Evolutionary conservation across 2,113 vertebrate species (phyloP), one percentile per base, ranked within the genome.

Genomic region (Cynocephalus volans): DNA sequence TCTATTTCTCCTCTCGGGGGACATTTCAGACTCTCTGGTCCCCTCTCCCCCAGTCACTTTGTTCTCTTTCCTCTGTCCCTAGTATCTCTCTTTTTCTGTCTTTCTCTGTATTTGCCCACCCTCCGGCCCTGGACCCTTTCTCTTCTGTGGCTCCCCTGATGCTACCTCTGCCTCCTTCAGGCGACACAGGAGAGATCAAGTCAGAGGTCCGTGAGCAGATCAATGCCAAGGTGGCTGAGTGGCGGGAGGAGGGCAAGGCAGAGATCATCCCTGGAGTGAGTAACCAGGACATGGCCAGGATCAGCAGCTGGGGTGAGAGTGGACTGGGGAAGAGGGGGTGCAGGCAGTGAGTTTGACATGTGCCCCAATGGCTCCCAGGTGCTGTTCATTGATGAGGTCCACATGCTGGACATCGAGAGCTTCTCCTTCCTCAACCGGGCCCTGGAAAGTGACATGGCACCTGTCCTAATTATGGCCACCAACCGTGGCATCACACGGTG

Each of bases 341-440:
- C 0, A 0, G 18, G 5, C 1, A 11, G 18, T 0, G 45, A 23
- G 1, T 23, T 1, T 77, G 80, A 85, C 28, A 0, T 2, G 0
- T 0, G 0, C 7, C 31, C 67, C 19, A 0, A 1, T 6, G 89
- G 10, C 65, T 41, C 45, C 24, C 93, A 99, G 99, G 99, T 99
- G 96, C 99, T 99, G 48, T 99, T 99, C 97, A 99, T 99, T 4
- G 99, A 99, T 0, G 99, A 99, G 98, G 99, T 99, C 15, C 99
- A 99, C 90, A 99, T 99, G 99, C 98, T 99, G 97, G 99, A 99
- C 94, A 99, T 99, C 48, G 99, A 99, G 98, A 99, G 99, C 95
- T 99, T 99, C 92, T 99, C 99, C 26, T 99, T 99, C 98, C 98
- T 99, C 95, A 99, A 99, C 97, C 99, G 99, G 26, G 99, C 99